These are phyloP conservation scores for Smithornis capensis DNA, from an alignment of 2,113 vertebrate species.

Conservation along the genomic window DNA sequence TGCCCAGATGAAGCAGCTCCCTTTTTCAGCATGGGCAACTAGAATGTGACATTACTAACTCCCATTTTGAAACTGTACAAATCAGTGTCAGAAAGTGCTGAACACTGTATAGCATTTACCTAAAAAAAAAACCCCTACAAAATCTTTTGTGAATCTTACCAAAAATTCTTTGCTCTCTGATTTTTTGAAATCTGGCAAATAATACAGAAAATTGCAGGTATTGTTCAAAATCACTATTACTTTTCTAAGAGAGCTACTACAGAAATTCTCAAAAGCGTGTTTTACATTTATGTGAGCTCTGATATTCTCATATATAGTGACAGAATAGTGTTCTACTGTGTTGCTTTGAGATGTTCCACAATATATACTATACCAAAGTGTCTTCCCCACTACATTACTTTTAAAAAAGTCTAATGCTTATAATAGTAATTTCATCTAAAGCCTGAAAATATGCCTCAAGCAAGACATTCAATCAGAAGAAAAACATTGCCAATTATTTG, in stretches of 20 bases:
- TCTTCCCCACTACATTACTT: not conserved
- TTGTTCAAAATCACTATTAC: not conserved
- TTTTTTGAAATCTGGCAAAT: not conserved
- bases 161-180: not conserved
- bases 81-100: not conserved
- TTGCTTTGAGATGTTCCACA: conserved; percentile 33
- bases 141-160: not conserved
- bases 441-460: conserved; percentile 39
- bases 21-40: not conserved
- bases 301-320: not conserved
- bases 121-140: not conserved
- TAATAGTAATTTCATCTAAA: conserved; percentile 58
- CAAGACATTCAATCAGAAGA: conserved; percentile 55
- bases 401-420: conserved; percentile 51
- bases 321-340: not conserved
- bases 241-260: not conserved
- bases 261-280: not conserved
- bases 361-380: conserved; percentile 4
- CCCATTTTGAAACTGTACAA: not conserved
- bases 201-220: not conserved
- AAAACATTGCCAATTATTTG: conserved; percentile 59
- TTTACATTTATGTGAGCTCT: not conserved
- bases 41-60: not conserved
- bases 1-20: not conserved
- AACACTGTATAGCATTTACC: not conserved